Conservation (phyloP, 2,113 vertebrate species). For the Chloebia gouldiae region DNA sequence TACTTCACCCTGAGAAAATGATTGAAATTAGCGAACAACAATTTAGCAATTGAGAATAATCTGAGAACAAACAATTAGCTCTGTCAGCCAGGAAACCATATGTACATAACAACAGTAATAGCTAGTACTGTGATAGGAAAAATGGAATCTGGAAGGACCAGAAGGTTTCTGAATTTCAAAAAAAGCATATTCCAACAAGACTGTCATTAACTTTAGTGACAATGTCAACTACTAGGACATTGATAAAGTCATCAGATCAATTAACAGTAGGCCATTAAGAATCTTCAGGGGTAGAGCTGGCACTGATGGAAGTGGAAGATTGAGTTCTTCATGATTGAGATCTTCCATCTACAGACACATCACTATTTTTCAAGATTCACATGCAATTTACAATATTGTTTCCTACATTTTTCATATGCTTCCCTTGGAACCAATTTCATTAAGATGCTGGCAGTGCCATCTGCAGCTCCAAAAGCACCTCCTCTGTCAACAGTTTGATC, state of each 20-base stretch:
- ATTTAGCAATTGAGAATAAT: neutral
- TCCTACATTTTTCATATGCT: constrained; percentile 29
- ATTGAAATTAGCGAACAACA: neutral
- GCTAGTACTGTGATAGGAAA: neutral
- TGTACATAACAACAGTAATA: neutral
- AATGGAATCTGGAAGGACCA: neutral
- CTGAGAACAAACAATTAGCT: neutral
- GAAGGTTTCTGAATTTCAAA: neutral
- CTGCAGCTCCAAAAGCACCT: constrained; percentile 41
- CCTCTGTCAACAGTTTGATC: constrained; percentile 51
- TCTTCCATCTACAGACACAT: neutral
- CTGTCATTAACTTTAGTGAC: neutral
- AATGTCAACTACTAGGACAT: neutral
- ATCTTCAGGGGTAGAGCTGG: neutral
- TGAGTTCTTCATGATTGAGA: neutral
- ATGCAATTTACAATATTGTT: constrained; percentile 9
- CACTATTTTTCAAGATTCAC: neutral
- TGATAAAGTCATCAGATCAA: neutral
- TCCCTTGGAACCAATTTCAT: constrained; percentile 31
- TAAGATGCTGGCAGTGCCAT: constrained; percentile 46
- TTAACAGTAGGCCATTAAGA: neutral
- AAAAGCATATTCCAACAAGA: neutral
- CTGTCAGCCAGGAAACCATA: neutral
- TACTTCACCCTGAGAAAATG: neutral
- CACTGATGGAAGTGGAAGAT: neutral